Evolutionary conservation across 1,140 invertebrate species (phyloP).

Genomic region (Megathymus violae): DNA sequence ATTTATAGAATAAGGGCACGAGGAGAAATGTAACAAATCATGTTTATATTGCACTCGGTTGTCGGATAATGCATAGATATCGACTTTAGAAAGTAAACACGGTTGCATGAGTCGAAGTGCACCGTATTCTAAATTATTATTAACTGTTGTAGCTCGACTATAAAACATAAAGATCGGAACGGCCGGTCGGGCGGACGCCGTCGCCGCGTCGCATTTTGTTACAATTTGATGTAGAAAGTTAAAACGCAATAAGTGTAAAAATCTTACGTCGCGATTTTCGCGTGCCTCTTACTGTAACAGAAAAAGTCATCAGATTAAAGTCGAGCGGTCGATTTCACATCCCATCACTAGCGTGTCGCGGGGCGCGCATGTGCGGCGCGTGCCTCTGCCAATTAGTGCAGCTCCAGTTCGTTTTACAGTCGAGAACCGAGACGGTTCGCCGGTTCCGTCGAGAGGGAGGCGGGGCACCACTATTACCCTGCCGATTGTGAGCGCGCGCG

Average conservation of each 20-base stretch:
- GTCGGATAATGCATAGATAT: conserved; percentile 47
- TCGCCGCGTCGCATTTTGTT: conserved; percentile 25
- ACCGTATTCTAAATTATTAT: conserved; percentile 33
- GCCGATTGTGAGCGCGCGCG: conserved; percentile 53
- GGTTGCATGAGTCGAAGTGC: conserved; percentile 39
- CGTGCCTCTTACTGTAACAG: conserved; percentile 48
- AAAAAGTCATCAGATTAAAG: conserved; percentile 55
- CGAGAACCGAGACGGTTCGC: conserved; percentile 73
- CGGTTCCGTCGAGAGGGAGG: conserved; percentile 49
- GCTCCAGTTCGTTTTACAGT: conserved; percentile 77
- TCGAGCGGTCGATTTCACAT: conserved; percentile 74
- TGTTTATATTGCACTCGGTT: conserved; percentile 56
- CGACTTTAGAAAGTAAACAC: conserved; percentile 57
- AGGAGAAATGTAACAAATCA: conserved; percentile 71
- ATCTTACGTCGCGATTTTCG: conserved; percentile 52
- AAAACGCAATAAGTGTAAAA: conserved; percentile 58
- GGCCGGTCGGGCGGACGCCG: no score
- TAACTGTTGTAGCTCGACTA: conserved; percentile 11
- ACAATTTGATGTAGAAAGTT: conserved; percentile 52
- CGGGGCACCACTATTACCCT: conserved; percentile 61
- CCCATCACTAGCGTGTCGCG: conserved; percentile 75
- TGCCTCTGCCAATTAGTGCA: conserved; percentile 80
- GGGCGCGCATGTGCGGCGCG: conserved; percentile 73
- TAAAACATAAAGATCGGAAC: conserved; percentile 37
- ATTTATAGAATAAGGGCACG: conserved; percentile 64